Evolutionary conservation across 1,140 invertebrate species (phyloP), one percentile per base, ranked within the genome.

Genomic region (Drosophila baimaii): DNA sequence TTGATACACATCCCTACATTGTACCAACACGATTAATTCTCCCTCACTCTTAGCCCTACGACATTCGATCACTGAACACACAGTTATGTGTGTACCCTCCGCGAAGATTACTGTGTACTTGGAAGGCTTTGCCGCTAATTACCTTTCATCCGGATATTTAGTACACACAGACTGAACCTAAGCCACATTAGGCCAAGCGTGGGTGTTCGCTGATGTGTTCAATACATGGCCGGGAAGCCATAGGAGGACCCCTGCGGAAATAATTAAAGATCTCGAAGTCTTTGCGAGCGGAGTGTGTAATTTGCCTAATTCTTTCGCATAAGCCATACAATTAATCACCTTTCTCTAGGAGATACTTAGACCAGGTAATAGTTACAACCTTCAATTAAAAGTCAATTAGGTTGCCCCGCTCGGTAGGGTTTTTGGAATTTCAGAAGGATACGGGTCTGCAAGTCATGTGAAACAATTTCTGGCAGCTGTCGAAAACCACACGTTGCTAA

Each of bases 331-430:
- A 85, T 85, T 81, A 68, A 86, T 86, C 78, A 81, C 62, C 68
- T 66, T 63, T 76, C 25, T 61, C 37, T 44, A 47, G 66, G 21
- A 55, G 73, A 55, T 59, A 69, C 29, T 64, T 39, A 23, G 17
- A 51, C 46, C 37, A 23, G 39, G 59, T 52, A 86, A 75, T 69
- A 55, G 71, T 63, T 46, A 52, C 79, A 85, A 79, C 75, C 83
- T 81, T 77, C 76, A 82, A 86, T 86, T 88, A 86, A 88, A 86
- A 79, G 79, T 77, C 83, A 86, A 86, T 86, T 86, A 79, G 65
- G 62, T 62, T 47, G 44, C 43, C 62, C 65, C 31, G 54, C 21
- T 17, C 27, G 27, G 15, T 6, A 19, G n/a, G 37, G 51, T 31
- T 44, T 39, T 56, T 19, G 19, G n/a, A 12, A 37, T 12, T n/a